These are phyloP conservation scores for Gasteruption jaculator DNA, from an alignment of 2,888 invertebrate genomes.

Conservation along the genomic window DNA sequence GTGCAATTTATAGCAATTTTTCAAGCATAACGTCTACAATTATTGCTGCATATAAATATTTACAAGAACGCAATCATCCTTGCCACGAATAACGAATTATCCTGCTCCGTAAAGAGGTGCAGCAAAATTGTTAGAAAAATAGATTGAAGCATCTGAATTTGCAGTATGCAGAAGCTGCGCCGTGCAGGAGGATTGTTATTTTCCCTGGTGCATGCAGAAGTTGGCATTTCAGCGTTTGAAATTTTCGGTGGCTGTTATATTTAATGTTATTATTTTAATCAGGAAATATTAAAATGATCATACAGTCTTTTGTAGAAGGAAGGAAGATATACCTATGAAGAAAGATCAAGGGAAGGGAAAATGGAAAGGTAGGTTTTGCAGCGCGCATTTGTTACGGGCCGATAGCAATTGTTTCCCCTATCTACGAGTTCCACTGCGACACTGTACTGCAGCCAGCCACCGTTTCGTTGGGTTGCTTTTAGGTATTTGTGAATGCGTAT, in stretches of 20 bases:
- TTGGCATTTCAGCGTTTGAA: background rate
- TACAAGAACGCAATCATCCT: too few species aligned
- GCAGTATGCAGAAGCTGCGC: too few species aligned
- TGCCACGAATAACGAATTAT: background rate
- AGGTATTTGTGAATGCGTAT: conserved; percentile 31
- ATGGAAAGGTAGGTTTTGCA: conserved; percentile 33
- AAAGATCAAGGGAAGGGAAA: conserved; percentile 4
- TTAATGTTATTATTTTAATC: conserved; percentile 36
- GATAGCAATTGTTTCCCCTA: conserved; percentile 48
- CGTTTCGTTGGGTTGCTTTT: conserved; percentile 29
- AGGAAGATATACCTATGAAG: conserved; percentile 15
- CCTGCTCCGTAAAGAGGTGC: background rate
- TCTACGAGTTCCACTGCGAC: conserved; percentile 46
- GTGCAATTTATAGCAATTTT: too few species aligned
- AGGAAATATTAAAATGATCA: conserved; percentile 39
- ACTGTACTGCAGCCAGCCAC: conserved; percentile 37
- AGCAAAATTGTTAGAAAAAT: too few species aligned
- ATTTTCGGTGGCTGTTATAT: conserved; percentile 1
- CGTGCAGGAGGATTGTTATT: too few species aligned
- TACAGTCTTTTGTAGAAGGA: conserved; percentile 13
- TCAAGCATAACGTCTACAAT: too few species aligned
- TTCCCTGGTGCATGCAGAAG: too few species aligned
- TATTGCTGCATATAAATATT: too few species aligned
- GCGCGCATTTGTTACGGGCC: conserved; percentile 44
- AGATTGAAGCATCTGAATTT: too few species aligned